phyloP scores from a whole-genome alignment of 2,888 invertebrate species.

The Drosophila parthenogenetica region DNA sequence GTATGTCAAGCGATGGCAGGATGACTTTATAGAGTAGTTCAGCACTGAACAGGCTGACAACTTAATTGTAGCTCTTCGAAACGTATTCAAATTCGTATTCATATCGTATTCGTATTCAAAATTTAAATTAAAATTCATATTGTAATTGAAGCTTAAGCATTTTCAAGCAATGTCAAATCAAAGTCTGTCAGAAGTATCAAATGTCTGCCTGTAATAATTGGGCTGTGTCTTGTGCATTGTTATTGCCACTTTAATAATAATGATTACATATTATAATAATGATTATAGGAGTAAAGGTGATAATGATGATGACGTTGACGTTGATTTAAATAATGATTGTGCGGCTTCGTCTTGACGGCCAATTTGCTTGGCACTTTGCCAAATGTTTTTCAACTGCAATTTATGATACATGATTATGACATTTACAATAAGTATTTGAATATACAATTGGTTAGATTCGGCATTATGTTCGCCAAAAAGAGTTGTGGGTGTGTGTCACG shows the following conservation, averaged over 20 bases:
- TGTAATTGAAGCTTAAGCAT: conserved; percentile 48
- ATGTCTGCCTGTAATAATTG: conserved; percentile 55
- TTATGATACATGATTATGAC: conserved; percentile 54
- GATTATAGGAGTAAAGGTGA: conserved; percentile 32
- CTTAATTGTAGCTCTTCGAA: conserved; percentile 61
- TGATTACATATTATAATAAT: conserved; percentile 27
- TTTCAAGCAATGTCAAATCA: conserved; percentile 66
- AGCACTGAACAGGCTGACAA: conserved; percentile 52
- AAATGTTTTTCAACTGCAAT: conserved; percentile 43
- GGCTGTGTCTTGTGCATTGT: conserved; percentile 31
- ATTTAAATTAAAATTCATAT: neutral
- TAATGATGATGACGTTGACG: conserved; percentile 29
- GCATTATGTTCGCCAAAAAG: conserved; percentile 5
- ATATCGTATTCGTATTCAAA: conserved; percentile 5
- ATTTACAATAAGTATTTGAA: conserved; percentile 29
- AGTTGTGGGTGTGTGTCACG: conserved; percentile 51
- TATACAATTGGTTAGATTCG: neutral
- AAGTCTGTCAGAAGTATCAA: conserved; percentile 55
- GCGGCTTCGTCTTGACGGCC: conserved; percentile 32
- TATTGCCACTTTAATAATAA: conserved; percentile 46
- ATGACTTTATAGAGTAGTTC: conserved; percentile 57
- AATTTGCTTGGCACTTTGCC: conserved; percentile 49
- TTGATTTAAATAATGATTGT: conserved; percentile 39
- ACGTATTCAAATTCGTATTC: conserved; percentile 23
- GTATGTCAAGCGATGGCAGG: conserved; percentile 65